These are phyloP conservation scores for Calidris pygmaea DNA, from an alignment of 2,113 vertebrate genomes.

Conservation along the genomic window DNA sequence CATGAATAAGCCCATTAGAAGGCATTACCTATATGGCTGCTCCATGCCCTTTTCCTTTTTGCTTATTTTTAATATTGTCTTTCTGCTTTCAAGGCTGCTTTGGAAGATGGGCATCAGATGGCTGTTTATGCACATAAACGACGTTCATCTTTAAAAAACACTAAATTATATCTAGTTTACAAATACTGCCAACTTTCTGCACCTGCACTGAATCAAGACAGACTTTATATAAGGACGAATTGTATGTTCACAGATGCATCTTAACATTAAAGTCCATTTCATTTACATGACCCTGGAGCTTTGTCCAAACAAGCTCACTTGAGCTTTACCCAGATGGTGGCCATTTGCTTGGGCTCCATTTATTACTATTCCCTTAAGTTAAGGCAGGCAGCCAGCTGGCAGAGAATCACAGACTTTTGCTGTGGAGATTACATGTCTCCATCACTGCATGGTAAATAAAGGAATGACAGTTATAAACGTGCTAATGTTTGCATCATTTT, in stretches of 20 bases:
- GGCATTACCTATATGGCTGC: background rate
- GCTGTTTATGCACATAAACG: background rate
- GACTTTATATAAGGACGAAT: background rate
- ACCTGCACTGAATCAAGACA: conserved; percentile 20
- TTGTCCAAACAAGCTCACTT: conserved; percentile 75
- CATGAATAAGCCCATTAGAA: background rate
- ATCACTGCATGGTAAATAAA: conserved; percentile 30
- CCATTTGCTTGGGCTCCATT: conserved; percentile 79
- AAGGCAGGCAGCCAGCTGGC: conserved; percentile 72
- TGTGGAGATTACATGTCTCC: conserved; percentile 32
- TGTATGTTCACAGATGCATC: conserved; percentile 51
- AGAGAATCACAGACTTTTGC: conserved; percentile 7
- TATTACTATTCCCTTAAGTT: conserved; percentile 68
- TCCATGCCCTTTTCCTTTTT: background rate
- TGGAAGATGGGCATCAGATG: background rate
- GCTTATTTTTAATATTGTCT: background rate
- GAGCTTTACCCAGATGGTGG: conserved; percentile 83
- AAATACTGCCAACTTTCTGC: conserved; percentile 8
- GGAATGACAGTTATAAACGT: background rate
- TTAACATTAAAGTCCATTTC: conserved; percentile 68
- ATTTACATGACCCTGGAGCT: conserved; percentile 74
- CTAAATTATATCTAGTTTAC: background rate
- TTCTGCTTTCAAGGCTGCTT: background rate
- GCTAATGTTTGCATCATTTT: background rate
- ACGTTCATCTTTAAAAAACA: background rate